A percentile compares a stretch with the other conserved stretches of the same genome.
These are phyloP conservation scores for Dimorphilus gyrociliatus DNA, from an alignment of 2,888 invertebrate genomes.

Conservation along the genomic window DNA sequence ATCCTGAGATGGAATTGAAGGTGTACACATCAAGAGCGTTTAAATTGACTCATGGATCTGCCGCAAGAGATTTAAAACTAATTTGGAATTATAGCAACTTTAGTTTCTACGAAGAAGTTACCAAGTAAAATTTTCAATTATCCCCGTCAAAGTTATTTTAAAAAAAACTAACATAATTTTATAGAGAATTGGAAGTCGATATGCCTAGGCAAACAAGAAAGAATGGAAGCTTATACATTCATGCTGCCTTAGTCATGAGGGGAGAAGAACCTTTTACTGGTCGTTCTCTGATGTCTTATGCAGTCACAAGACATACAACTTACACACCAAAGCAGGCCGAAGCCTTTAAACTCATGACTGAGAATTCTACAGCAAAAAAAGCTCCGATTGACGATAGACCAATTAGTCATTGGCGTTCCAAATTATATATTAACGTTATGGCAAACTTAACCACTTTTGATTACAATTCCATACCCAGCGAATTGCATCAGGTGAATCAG, in stretches of 20 bases:
- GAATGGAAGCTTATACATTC: conserved; percentile 69
- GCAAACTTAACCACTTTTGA: conserved; percentile 55
- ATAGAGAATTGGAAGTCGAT: conserved; percentile 51
- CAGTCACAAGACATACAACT: conserved; percentile 53
- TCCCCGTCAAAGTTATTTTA: too few species aligned
- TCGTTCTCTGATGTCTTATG: conserved; percentile 46
- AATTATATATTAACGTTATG: conserved; percentile 57
- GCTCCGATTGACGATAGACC: conserved; percentile 38
- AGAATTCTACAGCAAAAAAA: conserved; percentile 3
- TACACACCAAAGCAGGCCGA: conserved; percentile 57
- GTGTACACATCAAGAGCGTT: too few species aligned
- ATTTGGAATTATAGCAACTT: conserved; percentile 24
- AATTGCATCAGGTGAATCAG: conserved; percentile 39
- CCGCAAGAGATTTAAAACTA: conserved; percentile 12
- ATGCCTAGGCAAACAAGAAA: conserved; percentile 57
- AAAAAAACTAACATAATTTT: too few species aligned
- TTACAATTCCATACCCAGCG: conserved; percentile 50
- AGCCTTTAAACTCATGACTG: conserved; percentile 37
- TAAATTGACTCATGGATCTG: too few species aligned
- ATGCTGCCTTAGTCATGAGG: conserved; percentile 49
- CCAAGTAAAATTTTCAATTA: too few species aligned
- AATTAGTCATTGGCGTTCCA: conserved; percentile 58
- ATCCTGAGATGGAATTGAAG: conserved; percentile 31
- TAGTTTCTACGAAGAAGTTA: conserved; percentile 12
- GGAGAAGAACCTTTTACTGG: conserved; percentile 36